Conservation (phyloP, 2,888 invertebrate species). For the Didymodactylos carnosus region DNA sequence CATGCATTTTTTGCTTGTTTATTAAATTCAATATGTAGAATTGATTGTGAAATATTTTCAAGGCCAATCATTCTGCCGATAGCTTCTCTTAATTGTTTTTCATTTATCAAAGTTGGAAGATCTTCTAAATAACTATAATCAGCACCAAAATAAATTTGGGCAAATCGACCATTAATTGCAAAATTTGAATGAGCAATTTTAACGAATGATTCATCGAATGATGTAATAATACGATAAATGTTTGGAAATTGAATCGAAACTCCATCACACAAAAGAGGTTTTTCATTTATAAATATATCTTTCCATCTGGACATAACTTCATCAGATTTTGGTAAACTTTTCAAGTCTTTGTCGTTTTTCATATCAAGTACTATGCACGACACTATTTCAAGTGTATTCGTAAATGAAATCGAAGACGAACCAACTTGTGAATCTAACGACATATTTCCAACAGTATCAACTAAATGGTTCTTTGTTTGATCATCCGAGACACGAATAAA, state of each 20-base stretch:
- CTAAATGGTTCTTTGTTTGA: not conserved
- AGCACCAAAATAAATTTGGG: not conserved
- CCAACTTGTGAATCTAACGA: not conserved
- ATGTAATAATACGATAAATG: not conserved
- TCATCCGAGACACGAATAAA: not conserved
- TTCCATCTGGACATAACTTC: not conserved
- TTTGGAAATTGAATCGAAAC: no score
- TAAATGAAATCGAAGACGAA: not conserved
- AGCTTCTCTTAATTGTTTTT: not conserved
- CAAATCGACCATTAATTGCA: not conserved
- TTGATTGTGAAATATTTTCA: not conserved
- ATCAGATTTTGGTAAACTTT: not conserved
- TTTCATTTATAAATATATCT: not conserved
- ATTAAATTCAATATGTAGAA: not conserved
- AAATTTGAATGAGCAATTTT: not conserved
- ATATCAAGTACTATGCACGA: not conserved
- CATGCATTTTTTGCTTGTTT: not conserved
- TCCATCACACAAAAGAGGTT: not conserved
- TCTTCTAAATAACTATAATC: not conserved
- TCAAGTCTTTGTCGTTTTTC: not conserved
- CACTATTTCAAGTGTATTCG: not conserved
- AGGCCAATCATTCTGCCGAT: not conserved
- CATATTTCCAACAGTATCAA: not conserved
- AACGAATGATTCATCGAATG: not conserved
- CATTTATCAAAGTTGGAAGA: not conserved